A percentile compares a stretch with the other conserved stretches of the same genome.
phyloP scores from a whole-genome alignment of 1,140 invertebrate genomes.

The Coenobita brevimanus region DNA sequence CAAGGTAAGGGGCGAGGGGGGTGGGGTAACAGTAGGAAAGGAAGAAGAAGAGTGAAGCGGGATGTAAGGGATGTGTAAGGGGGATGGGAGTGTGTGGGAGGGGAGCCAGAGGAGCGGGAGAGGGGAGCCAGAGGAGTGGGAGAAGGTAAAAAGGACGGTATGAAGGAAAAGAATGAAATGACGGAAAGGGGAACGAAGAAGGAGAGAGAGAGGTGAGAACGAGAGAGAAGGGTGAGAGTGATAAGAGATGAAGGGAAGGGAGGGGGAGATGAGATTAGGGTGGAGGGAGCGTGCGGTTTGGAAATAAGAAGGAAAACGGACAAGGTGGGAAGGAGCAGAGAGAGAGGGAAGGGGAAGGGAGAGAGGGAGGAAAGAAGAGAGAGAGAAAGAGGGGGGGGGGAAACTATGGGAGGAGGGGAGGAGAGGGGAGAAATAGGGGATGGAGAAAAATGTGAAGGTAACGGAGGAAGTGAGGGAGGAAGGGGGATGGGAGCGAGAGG shows the following conservation, averaged over 20 bases:
- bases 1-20: too few species aligned
- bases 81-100: too few species aligned
- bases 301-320: not conserved
- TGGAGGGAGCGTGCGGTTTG: not conserved
- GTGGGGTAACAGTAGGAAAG: too few species aligned
- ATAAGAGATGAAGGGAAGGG: not conserved
- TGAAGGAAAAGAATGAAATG: not conserved
- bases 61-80: too few species aligned
- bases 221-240: not conserved
- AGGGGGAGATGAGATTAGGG: not conserved
- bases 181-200: not conserved
- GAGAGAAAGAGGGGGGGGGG: not conserved
- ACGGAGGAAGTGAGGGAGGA: not conserved
- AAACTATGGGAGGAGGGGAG: not conserved
- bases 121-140: not conserved
- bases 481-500: not conserved
- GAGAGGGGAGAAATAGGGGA: not conserved
- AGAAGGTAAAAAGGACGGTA: not conserved
- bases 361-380: not conserved
- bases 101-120: not conserved
- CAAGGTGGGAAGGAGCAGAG: not conserved
- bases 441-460: not conserved
- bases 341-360: not conserved
- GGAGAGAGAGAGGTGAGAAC: not conserved
- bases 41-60: too few species aligned